Base-by-base conservation (phyloP, 2,797 vertebrate species). In the Enteromius afrohamiltoni region DNA sequence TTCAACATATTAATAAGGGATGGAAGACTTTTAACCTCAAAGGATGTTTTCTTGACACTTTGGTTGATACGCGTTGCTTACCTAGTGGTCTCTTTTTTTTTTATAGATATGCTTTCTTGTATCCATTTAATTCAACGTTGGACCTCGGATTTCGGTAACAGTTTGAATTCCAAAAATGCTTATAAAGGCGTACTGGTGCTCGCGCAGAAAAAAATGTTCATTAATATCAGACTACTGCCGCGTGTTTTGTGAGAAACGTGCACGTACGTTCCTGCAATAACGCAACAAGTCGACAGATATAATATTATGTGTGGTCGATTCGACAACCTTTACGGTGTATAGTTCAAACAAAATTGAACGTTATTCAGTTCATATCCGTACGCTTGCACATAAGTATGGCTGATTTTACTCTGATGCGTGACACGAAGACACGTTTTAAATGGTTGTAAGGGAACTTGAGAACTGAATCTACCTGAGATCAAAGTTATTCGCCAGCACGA, bases 211-310 rank as follows among this genome's bases (percentile, higher is more conserved):
- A 49, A 11, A 4, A 8, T 0, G 16, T 31, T 34, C 47, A 2
- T 29, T n/a, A 19, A n/a, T 21, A 29, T n/a, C 29, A 74, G 19
- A 75, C 13, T 8, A 2, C 2, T 26, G n/a, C 29, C 4, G 58
- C 16, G 14, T n/a, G 6, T 51, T 82, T 64, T 40, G 70, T 13
- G 26, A 5, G 14, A 40, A 45, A 40, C 31, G 10, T 49, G 55
- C n/a, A 51, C 16, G 53, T 42, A 42, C 40, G 40, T 42, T 42
- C 8, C 51, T 31, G 53, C 67, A 31, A 4, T 3, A 53, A 83
- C 14, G 81, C 81, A 83, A 77, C 81, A 83, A 83, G 81, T 83
- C 62, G 11, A 82, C n/a, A 21, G 62, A 31, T 19, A 4, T 14
- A 17, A 31, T 19, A 17, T 19, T 4, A 17, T 21, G 9, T 6